These are phyloP conservation scores for Lepisosteus osseus DNA, from an alignment of 2,113 vertebrate genomes.

Conservation along the genomic window DNA sequence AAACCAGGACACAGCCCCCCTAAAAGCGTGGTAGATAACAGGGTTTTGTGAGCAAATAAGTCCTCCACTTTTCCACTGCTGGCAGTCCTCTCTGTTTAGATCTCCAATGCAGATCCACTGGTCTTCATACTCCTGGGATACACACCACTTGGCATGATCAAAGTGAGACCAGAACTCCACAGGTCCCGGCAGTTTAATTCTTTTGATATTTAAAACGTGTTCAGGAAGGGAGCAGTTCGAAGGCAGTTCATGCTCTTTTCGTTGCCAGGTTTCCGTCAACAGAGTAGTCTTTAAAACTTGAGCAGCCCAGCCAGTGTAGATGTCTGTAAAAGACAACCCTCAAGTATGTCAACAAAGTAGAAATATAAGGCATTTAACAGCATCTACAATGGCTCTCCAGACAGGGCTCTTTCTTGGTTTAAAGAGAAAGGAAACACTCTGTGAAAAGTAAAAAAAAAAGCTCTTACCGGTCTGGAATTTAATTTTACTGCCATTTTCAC, in stretches of 20 bases:
- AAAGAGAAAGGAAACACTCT: no score
- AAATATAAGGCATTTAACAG: no score
- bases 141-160: slow-evolving; percentile 92
- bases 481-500: no score
- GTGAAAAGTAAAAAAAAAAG: no score
- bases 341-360: no score
- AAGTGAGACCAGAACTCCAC: slow-evolving; percentile 65
- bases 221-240: slow-evolving; percentile 88
- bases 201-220: slow-evolving; percentile 78
- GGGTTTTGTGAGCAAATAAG: slow-evolving; percentile 77
- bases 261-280: slow-evolving; percentile 83
- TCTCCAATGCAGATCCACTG: slow-evolving; percentile 84
- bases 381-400: no score
- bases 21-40: slow-evolving; percentile 76
- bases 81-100: slow-evolving; percentile 73
- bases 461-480: no score
- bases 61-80: slow-evolving; percentile 80
- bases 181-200: slow-evolving; percentile 52
- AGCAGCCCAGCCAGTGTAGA: slow-evolving; percentile 85
- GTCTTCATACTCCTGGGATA: slow-evolving; percentile 58
- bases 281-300: slow-evolving; percentile 74
- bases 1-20: slow-evolving; percentile 61
- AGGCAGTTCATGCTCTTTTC: slow-evolving; percentile 58
- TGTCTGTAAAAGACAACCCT: slow-evolving; percentile 66
- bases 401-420: no score